phyloP scores from a whole-genome alignment of 2,888 invertebrate genomes.

The Pocota personata region DNA sequence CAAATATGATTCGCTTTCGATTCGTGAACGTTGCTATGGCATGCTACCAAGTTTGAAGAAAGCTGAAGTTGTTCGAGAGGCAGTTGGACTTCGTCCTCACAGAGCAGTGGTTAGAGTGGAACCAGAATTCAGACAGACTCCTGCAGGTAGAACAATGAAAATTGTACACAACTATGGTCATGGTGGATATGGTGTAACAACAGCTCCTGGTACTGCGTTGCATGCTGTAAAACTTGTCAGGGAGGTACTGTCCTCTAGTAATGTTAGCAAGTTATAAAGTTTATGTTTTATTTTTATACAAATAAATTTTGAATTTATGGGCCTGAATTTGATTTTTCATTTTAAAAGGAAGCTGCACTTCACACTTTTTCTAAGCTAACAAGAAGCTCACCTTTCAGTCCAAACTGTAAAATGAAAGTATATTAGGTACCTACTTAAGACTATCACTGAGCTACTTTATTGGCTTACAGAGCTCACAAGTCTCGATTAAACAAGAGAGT shows the following conservation, averaged over 20 bases:
- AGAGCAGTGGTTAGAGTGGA: constrained; percentile 90
- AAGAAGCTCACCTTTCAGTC: too few relatives aligned
- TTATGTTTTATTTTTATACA: not conserved
- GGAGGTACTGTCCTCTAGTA: constrained; percentile 83
- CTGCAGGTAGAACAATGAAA: constrained; percentile 83
- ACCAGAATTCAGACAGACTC: constrained; percentile 83
- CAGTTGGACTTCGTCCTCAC: constrained; percentile 93
- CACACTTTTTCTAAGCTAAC: not conserved
- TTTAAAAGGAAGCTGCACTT: not conserved
- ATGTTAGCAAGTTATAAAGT: constrained; percentile 78
- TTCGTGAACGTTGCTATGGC: constrained; percentile 90
- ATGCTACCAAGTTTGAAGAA: constrained; percentile 88
- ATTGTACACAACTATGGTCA: constrained; percentile 98
- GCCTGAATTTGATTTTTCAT: not conserved
- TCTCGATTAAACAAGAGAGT: too few relatives aligned
- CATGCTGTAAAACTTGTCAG: constrained; percentile 89
- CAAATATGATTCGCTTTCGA: constrained; percentile 89
- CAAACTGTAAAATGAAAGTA: too few relatives aligned
- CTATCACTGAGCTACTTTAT: too few relatives aligned
- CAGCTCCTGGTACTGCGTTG: constrained; percentile 93
- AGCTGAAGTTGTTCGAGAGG: constrained; percentile 85
- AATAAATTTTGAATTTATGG: not conserved
- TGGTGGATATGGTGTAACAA: constrained; percentile 95
- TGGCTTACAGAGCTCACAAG: too few relatives aligned
- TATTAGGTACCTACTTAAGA: too few relatives aligned